phyloP scores from a whole-genome alignment of 2,113 vertebrate species.

The Amphilophus citrinellus region DNA sequence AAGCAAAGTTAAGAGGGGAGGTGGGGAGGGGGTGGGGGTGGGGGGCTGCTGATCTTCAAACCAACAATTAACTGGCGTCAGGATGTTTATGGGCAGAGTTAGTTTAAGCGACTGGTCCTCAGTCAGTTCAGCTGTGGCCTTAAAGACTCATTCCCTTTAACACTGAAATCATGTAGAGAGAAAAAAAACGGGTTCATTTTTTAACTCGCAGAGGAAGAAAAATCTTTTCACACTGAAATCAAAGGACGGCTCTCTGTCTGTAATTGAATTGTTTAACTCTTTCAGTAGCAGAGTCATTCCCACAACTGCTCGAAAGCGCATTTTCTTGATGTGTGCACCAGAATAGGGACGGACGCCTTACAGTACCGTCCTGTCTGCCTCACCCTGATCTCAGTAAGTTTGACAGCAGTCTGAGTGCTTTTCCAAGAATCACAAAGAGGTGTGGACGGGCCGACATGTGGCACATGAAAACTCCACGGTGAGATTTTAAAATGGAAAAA shows the following conservation, averaged over 20 bases:
- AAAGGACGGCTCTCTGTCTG: constrained; percentile 21
- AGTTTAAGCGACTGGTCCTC: constrained; percentile 79
- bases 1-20: constrained; percentile 37
- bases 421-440: constrained; percentile 49
- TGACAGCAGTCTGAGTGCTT: constrained; percentile 33
- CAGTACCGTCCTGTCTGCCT: constrained; percentile 22
- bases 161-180: constrained; percentile 56
- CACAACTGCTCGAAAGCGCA: constrained; percentile 8
- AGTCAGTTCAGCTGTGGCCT: constrained; percentile 73
- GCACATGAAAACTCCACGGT: constrained; percentile 2
- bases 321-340: background rate
- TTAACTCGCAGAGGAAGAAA: constrained; percentile 5
- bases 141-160: constrained; percentile 63
- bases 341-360: constrained; percentile 19
- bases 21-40: constrained; percentile 1
- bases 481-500: constrained; percentile 8
- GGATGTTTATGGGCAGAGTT: constrained; percentile 81
- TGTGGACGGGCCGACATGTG: constrained; percentile 31
- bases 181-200: constrained; percentile 23
- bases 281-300: background rate
- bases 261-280: constrained; percentile 15
- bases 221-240: constrained; percentile 28
- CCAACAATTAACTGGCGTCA: constrained; percentile 83
- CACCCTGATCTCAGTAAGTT: constrained; percentile 36
- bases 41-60: constrained; percentile 75